These are phyloP conservation scores for Latrodectus hesperus DNA, from an alignment of 2,888 invertebrate genomes.

Conservation along the genomic window DNA sequence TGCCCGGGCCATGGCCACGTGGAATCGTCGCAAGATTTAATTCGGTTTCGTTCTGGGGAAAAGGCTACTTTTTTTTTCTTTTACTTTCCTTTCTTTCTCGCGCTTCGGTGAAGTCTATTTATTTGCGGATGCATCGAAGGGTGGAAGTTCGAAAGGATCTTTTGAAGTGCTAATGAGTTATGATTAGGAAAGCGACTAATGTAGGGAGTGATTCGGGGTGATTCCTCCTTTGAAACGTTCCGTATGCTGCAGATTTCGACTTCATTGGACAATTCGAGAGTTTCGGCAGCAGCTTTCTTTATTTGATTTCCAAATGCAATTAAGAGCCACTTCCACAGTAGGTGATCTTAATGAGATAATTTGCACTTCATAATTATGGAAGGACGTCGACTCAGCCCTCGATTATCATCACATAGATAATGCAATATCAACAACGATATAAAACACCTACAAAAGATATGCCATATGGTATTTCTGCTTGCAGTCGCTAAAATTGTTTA, in stretches of 20 bases:
- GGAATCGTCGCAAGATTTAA: slow-evolving; percentile 2
- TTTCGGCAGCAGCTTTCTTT: neutral
- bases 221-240: neutral
- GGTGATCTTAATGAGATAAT: too few relatives aligned
- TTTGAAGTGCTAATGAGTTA: slow-evolving; percentile 5
- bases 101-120: slow-evolving; percentile 6
- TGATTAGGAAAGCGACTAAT: neutral
- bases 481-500: too few relatives aligned
- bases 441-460: too few relatives aligned
- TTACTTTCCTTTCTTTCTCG: neutral
- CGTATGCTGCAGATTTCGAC: too few relatives aligned
- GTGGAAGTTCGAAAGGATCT: neutral
- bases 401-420: too few relatives aligned
- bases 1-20: neutral
- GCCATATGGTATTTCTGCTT: too few relatives aligned
- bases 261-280: neutral
- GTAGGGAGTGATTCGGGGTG: neutral
- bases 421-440: too few relatives aligned
- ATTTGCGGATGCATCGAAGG: neutral
- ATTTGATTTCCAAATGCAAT: too few relatives aligned
- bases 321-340: too few relatives aligned
- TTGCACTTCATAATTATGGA: too few relatives aligned
- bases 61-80: neutral
- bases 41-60: neutral
- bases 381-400: too few relatives aligned